Conservation (phyloP, 2,113 vertebrate genomes). For the Galeopterus variegatus region DNA sequence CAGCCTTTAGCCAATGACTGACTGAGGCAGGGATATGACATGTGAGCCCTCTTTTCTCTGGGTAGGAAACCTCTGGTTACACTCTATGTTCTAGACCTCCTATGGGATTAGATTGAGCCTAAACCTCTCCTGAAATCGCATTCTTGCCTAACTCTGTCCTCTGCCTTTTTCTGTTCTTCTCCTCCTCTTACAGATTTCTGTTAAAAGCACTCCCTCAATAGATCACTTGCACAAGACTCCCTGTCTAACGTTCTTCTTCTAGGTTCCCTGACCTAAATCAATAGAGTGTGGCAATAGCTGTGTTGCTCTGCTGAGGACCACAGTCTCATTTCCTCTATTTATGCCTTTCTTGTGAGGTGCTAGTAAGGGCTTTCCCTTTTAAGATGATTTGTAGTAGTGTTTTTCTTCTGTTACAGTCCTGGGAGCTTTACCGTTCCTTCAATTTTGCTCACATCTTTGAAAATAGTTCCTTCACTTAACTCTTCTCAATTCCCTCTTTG, state of each 20-base stretch:
- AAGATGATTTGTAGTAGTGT: not conserved
- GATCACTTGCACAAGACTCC: not conserved
- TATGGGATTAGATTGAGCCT: not conserved
- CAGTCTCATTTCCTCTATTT: not conserved
- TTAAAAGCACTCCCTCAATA: not conserved
- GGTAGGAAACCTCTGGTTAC: not conserved
- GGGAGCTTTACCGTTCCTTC: not conserved
- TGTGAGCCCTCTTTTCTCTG: not conserved
- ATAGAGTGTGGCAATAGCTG: not conserved
- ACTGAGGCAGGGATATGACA: not conserved
- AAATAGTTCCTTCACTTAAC: not conserved
- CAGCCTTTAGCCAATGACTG: not conserved
- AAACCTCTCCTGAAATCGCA: not conserved
- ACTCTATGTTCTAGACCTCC: not conserved
- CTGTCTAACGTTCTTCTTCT: not conserved
- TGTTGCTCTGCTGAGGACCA: not conserved
- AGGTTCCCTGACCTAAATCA: not conserved
- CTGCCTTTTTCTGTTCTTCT: not conserved
- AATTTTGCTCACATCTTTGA: not conserved
- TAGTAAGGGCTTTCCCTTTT: not conserved
- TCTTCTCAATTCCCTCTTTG: not conserved
- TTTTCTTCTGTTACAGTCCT: not conserved
- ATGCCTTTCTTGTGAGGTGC: not conserved
- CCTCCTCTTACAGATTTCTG: not conserved
- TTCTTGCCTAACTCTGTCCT: not conserved